Base-by-base conservation (phyloP, 2,113 vertebrate genomes). In the mouse (Mus musculus) region DNA sequence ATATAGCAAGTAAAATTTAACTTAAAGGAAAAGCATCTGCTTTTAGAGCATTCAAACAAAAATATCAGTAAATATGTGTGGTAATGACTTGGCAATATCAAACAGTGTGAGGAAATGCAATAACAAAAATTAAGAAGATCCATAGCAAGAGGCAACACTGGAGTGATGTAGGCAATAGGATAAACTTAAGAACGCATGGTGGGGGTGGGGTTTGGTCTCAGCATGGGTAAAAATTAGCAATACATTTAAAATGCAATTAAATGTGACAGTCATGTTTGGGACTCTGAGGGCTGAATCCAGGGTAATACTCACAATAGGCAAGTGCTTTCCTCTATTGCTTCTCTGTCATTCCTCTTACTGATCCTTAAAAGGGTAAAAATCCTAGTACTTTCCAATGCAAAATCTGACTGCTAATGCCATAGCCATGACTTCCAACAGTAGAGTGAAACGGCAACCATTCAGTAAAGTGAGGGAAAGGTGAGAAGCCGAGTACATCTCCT, bases 391-490 rank as follows among this genome's bases (percentile, higher is more conserved):
- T 69, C 26, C 24, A 63, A 71, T 61, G 36, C 59, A 30, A 65
- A 90, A 36, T 12, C 56, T 6, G 54, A 30, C 14, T 30, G 36
- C 7, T 13, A 16, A 71, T 42, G 82, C 56, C 5, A 14, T 11
- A 49, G 1, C 69, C 13, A 72, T 7, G 14, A 39, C 39, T 7
- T 63, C 71, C 91, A 67, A 4, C 7, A 88, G 2, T 5, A 75
- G 36, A 61, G 2, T 10, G 85, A 16, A 39, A 4, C 12, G 26
- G 30, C 67, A 92, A 59, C 19, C 39, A 59, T 3, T 4, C 52
- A 17, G 13, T 24, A 1, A 11, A 7, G 14, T 2, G 0, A 42
- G 46, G 10, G 0, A 4, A 8, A 17, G 0, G 1, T 22, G 4
- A 3, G 42, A 42, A 6, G 1, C 52, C 13, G 26, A 8, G 2